These are phyloP conservation scores for Andrena cerasifolii DNA, from an alignment of 1,140 invertebrate genomes.

Conservation along the genomic window DNA sequence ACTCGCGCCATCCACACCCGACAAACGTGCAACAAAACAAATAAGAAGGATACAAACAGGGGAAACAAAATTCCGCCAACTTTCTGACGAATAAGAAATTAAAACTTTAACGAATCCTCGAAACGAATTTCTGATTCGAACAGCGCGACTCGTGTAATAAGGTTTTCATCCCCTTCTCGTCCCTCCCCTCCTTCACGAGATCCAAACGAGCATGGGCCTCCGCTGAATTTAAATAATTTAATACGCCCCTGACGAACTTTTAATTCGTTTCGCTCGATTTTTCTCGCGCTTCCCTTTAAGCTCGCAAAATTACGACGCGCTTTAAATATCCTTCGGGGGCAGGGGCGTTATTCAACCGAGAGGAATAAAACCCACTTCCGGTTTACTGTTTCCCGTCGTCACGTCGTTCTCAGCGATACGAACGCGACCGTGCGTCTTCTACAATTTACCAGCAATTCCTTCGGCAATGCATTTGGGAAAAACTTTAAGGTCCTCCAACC, in stretches of 20 bases:
- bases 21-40: not conserved
- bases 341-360: not conserved
- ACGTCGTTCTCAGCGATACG: not conserved
- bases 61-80: constrained; percentile 7
- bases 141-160: constrained; percentile 19
- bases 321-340: constrained; percentile 9
- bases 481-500: not conserved
- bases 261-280: not conserved
- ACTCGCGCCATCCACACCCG: not conserved
- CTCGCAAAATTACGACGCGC: constrained; percentile 2
- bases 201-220: constrained; percentile 2
- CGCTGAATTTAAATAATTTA: constrained; percentile 16
- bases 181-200: not conserved
- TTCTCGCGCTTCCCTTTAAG: not conserved
- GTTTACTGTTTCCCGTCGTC: not conserved
- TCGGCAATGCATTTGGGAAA: constrained; percentile 21
- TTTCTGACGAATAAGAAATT: constrained; percentile 23
- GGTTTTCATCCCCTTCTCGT: not conserved
- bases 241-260: not conserved
- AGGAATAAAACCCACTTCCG: not conserved
- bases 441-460: constrained; percentile 23
- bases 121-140: constrained; percentile 4
- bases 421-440: not conserved
- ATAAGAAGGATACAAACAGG: not conserved
- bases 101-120: constrained; percentile 20